Percentiles rank a stretch among this genome's conserved stretches.
Conservation (phyloP, 2,113 vertebrate genomes). For the Seriola rivoliana region DNA sequence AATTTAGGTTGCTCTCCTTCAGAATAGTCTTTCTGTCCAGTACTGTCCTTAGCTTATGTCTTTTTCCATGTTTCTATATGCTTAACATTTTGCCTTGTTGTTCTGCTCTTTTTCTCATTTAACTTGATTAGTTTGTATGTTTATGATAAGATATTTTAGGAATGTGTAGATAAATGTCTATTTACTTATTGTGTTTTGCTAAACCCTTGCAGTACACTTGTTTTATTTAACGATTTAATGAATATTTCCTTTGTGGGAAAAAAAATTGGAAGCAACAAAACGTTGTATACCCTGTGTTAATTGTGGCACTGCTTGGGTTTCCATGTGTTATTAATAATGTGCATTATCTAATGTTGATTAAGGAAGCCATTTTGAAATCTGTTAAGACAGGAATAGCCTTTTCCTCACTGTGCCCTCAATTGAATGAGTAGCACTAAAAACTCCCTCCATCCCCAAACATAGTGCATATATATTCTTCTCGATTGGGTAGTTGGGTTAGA, state of each 20-base stretch:
- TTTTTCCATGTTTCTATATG: slow-evolving; percentile 81
- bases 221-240: slow-evolving; percentile 77
- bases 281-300: slow-evolving; percentile 28
- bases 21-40: slow-evolving; percentile 47
- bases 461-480: background rate
- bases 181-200: slow-evolving; percentile 68
- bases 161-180: slow-evolving; percentile 60
- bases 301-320: slow-evolving; percentile 88
- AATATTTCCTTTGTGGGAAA: slow-evolving; percentile 81
- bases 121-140: slow-evolving; percentile 54
- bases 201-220: slow-evolving; percentile 86
- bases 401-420: slow-evolving; percentile 37
- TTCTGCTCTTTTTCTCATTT: slow-evolving; percentile 64
- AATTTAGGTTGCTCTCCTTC: slow-evolving; percentile 70
- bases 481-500: slow-evolving; percentile 55
- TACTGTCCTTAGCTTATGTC: slow-evolving; percentile 83
- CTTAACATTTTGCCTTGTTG: slow-evolving; percentile 66
- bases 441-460: slow-evolving; percentile 21
- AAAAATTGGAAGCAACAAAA: slow-evolving; percentile 64
- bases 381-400: slow-evolving; percentile 35
- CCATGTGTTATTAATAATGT: slow-evolving; percentile 57
- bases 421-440: slow-evolving; percentile 47
- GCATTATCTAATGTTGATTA: slow-evolving; percentile 43
- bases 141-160: slow-evolving; percentile 58
- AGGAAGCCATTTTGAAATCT: slow-evolving; percentile 21